Percentiles rank a stretch among this genome's conserved stretches.
Conservation (phyloP, 2,797 vertebrate genomes). For the Hyperoplus immaculatus region DNA sequence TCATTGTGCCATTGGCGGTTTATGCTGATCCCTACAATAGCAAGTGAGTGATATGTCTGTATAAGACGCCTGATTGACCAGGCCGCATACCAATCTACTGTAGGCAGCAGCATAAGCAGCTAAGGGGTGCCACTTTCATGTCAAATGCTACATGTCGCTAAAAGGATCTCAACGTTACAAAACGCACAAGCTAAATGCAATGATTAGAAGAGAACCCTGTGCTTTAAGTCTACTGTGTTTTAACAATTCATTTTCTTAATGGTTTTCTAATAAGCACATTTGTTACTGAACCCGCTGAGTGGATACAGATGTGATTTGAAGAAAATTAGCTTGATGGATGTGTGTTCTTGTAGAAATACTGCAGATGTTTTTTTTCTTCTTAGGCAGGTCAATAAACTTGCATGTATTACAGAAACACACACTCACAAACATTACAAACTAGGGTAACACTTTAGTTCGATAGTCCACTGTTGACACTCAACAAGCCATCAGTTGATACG, state of each 20-base stretch:
- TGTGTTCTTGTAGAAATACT: conserved; percentile 16
- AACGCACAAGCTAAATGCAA: conserved; percentile 9
- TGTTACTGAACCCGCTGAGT: conserved; percentile 16
- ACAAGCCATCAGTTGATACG: no score
- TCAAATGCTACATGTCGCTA: no score
- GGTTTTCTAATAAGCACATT: conserved; percentile 35
- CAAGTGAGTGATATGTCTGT: no score
- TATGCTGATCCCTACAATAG: no score
- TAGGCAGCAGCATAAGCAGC: no score
- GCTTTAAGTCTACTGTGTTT: conserved; percentile 9
- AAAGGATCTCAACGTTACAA: background rate
- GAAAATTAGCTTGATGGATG: conserved; percentile 8
- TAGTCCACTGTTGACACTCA: no score
- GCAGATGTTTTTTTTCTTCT: background rate
- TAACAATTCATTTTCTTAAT: conserved; percentile 14
- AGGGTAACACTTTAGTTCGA: no score
- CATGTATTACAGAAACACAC: background rate
- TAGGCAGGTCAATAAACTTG: background rate
- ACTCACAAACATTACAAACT: background rate
- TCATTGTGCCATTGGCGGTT: no score
- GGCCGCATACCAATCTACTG: no score
- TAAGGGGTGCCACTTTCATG: no score
- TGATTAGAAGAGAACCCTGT: conserved; percentile 18
- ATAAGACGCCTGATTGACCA: no score
- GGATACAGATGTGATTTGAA: background rate